phyloP scores from a whole-genome alignment of 2,113 vertebrate species.

The Cromileptes altivelis region DNA sequence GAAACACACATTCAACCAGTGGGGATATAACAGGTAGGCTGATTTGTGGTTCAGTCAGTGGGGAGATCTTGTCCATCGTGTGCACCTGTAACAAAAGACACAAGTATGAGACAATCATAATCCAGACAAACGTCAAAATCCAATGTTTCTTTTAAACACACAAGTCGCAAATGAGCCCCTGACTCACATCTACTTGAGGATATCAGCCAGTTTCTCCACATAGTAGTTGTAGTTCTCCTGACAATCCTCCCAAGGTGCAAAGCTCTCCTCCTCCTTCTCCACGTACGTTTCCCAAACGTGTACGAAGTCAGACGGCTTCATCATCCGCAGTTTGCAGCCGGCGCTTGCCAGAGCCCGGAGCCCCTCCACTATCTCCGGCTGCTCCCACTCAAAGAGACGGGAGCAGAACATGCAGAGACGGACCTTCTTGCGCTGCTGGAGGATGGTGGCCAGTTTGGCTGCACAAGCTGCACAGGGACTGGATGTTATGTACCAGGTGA shows the following conservation, averaged over 20 bases:
- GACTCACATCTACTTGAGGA: slow-evolving; percentile 85
- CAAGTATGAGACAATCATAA: slow-evolving; percentile 14
- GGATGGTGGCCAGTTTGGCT: slow-evolving; percentile 83
- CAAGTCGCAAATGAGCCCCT: not conserved
- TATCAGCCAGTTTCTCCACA: slow-evolving; percentile 90
- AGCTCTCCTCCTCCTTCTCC: slow-evolving; percentile 91
- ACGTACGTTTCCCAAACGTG: slow-evolving; percentile 95
- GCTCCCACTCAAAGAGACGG: slow-evolving; percentile 94
- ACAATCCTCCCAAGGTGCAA: slow-evolving; percentile 95
- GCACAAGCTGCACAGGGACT: slow-evolving; percentile 93
- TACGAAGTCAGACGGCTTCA: slow-evolving; percentile 94
- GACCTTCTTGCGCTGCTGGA: slow-evolving; percentile 87
- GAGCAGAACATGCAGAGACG: slow-evolving; percentile 90
- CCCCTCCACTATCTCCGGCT: slow-evolving; percentile 90
- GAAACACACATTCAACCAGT: slow-evolving; percentile 22
- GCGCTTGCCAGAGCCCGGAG: slow-evolving; percentile 82
- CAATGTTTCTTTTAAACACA: not conserved
- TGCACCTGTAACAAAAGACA: slow-evolving; percentile 40
- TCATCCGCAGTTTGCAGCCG: slow-evolving; percentile 93
- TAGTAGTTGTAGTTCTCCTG: slow-evolving; percentile 94
- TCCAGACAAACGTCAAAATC: not conserved
- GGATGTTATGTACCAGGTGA: slow-evolving; percentile 96
- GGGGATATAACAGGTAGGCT: slow-evolving; percentile 14
- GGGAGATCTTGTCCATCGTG: not conserved
- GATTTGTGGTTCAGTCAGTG: slow-evolving; percentile 34